Base-by-base conservation (phyloP, 2,113 vertebrate species). In the Meleagris gallopavo region DNA sequence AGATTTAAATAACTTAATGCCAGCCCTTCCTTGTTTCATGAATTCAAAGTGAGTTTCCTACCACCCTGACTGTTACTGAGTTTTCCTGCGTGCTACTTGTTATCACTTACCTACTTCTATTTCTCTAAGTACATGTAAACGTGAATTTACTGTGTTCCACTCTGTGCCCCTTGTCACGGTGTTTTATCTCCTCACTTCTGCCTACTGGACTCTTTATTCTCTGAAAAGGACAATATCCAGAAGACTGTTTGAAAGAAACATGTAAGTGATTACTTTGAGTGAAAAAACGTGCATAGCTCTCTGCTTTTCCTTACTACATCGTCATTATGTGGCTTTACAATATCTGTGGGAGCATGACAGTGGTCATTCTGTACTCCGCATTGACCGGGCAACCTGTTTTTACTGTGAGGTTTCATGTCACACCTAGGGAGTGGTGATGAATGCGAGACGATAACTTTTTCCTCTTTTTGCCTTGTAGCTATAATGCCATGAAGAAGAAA, bases 161-260 rank as follows among this genome's bases (percentile, higher is more conserved):
- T 45, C 50, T 24, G 15, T 18, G 27, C 9, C n/a, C 22, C 3
- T 1, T 2, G 6, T 34, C 13, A 1, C 46, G 27, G 17, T 64
- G 46, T 67, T 83, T 88, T 19, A 32, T 32, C 57, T 75, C 25
- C 10, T 66, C 16, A 7, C 41, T 88, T 86, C 64, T 86, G 22
- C 58, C 1, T 4, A 22, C 54, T 2, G 46, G 72, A 62, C 22
- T 46, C 65, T 46, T 65, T 62, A 62, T 65, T 84, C 13, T 36
- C 29, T 32, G 66, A 8, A 62, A 73, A 77, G 10, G 11, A 4
- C 50, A 24, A 41, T 81, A 36, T 11, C n/a, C 9, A 46, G 25
- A 2, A 38, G 46, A 18, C 66, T 70, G 6, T 82, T 83, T 77
- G 58, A 54, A 70, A 70, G 65, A 73, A 13, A 76, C 29, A 60